These are phyloP conservation scores for Pachyramphus minor DNA, from an alignment of 2,113 vertebrate genomes.

Conservation along the genomic window DNA sequence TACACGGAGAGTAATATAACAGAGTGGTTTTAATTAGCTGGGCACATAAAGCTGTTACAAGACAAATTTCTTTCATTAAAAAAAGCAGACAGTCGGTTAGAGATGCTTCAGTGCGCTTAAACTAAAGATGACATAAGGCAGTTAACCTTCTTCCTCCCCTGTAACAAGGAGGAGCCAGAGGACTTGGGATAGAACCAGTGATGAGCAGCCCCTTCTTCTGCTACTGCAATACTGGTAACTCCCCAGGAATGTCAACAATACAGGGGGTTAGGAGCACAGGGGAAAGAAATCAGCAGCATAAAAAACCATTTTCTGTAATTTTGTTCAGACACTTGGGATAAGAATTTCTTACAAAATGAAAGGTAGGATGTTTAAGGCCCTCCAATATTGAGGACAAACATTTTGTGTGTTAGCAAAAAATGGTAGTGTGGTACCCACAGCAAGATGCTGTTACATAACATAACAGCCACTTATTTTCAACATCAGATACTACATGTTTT, in stretches of 20 bases:
- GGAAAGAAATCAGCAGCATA: neutral
- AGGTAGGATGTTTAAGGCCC: neutral
- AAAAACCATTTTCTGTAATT: neutral
- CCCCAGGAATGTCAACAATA: neutral
- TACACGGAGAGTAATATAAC: neutral
- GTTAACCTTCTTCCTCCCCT: neutral
- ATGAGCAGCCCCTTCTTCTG: neutral
- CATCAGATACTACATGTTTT: neutral
- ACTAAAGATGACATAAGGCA: neutral
- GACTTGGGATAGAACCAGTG: neutral
- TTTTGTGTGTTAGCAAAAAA: neutral
- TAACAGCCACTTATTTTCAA: neutral
- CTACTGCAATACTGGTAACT: neutral
- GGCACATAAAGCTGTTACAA: conserved; percentile 21
- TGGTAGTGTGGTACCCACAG: rapidly evolving
- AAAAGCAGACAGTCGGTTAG: conserved; percentile 11
- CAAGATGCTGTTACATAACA: neutral
- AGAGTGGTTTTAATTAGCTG: conserved; percentile 44
- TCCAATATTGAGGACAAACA: neutral
- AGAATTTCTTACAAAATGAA: neutral
- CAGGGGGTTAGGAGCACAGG: neutral
- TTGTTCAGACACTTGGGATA: neutral
- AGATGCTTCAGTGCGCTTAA: neutral
- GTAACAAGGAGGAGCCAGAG: neutral
- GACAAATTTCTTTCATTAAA: conserved; percentile 58